Base-by-base conservation (phyloP, 2,888 invertebrate species). In the Sussaba pulchella region DNA sequence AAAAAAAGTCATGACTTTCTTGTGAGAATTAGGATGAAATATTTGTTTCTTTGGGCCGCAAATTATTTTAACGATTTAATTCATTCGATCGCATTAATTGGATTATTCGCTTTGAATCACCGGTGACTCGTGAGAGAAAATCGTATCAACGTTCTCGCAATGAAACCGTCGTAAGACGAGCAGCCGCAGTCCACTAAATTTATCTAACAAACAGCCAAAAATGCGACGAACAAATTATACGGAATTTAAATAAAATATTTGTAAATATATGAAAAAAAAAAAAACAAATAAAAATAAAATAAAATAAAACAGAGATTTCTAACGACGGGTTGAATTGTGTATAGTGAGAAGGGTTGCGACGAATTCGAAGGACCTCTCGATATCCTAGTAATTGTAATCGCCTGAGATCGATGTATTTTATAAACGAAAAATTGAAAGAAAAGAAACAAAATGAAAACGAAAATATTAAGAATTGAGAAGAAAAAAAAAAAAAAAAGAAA, bases 351-450 rank as follows among this genome's bases (percentile, higher is more conserved):
- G 52, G 41, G 24, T 24, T 43, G 36, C 14, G 54, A 70, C 47
- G 36, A 73, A 73, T 76, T 81, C 69, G 77, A 73, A 73, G 72
- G 77, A 77, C 76, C 73, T 41, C 72, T 73, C 72, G 63, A 45
- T 79, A 47, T 66, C 66, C 67, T 79, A 71, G 26, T 57, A 75
- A 57, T 54, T 41, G 36, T 63, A 73, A 61, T 66, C 63, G 72
- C 78, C 78, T 76, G 64, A 73, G 69, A 73, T 78, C 57, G 59
- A 39, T 78, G 75, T 81, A 80, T 83, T 81, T 84, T 76, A 19
- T 79, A 77, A 77, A 76, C 57, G 66, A 80, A 72, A 54, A 63
- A 4, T 50, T 17, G 19, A 41, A 41, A 59, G 9, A 54, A 54
- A 66, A 61, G 66, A 31, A 31, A 31, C 31, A 31, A 64, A 52